Conservation (phyloP, 2,113 vertebrate species). For the Terrapene triunguis region DNA sequence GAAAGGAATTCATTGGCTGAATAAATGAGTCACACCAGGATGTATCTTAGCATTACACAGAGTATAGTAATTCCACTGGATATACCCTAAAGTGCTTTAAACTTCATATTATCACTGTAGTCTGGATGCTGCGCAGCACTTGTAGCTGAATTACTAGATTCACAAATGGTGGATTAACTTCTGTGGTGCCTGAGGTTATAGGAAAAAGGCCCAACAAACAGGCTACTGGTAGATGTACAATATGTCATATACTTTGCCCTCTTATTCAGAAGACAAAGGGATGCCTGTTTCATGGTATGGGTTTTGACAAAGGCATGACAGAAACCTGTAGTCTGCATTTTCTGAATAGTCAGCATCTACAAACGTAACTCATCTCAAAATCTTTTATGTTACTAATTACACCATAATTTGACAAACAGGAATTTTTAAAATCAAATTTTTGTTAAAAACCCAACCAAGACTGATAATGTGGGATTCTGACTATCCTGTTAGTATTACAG, state of each 20-base stretch:
- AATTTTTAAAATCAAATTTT: background rate
- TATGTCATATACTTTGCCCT: slow-evolving; percentile 40
- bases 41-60: background rate
- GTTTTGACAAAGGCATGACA: slow-evolving; percentile 47
- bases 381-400: background rate
- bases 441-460: background rate
- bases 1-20: background rate
- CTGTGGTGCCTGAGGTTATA: background rate
- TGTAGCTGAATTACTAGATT: background rate
- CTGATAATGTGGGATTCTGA: background rate
- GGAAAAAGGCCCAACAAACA: slow-evolving; percentile 13
- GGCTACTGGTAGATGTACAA: slow-evolving; percentile 38
- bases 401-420: background rate
- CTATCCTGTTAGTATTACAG: background rate
- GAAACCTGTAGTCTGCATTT: slow-evolving; percentile 59
- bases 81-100: background rate
- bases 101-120: rapidly evolving
- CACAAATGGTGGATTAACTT: background rate
- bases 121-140: background rate
- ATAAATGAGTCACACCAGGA: background rate
- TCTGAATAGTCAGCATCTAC: slow-evolving; percentile 52
- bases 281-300: slow-evolving; percentile 30
- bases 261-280: slow-evolving; percentile 60
- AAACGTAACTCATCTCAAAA: slow-evolving; percentile 3
- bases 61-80: background rate